Base-by-base conservation (phyloP, 2,113 vertebrate species). In the Nanger granti region DNA sequence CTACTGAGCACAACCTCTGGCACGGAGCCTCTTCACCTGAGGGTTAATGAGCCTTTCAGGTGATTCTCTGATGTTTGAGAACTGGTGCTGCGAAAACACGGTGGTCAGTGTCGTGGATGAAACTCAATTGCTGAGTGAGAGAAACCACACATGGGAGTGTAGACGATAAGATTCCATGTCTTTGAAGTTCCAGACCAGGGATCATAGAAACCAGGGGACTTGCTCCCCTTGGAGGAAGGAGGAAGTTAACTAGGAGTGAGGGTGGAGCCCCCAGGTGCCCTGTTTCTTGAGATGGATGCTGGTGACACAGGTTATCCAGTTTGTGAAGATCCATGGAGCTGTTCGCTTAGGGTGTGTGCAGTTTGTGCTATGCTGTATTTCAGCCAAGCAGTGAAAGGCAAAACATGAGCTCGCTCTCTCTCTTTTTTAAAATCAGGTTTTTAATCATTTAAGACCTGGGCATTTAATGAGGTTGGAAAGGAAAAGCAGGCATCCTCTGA, bases 391-490 rank as follows among this genome's bases (percentile, higher is more conserved):
- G 18, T 55, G 37, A 73, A 93, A 82, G 47, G 13, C 55, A 83
- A 69, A 93, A 37, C 20, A 31, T 26, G 14, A 29, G 4, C 17
- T 34, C 76, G 41, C 31, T 44, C 76, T 52, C 31, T 14, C 64
- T 37, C 49, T 64, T 20, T 31, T 85, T 84, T 55, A 14, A 4
- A 52, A 28, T 86, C 6, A 2, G 20, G 11, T 44, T 91, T 96
- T 95, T 86, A 88, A 91, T 88, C 7, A 54, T 94, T 91, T 88
- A 59, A 91, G 54, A 54, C 24, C 18, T 66, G 55, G 55, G 7
- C 76, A 60, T 64, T 59, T 52, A 47, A 15, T 64, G 54, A 69
- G 49, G 12, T 34, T 66, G 11, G 12, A 69, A 82, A 15, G 49
- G 22, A 52, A 57, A 26, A 59, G 15, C 55, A 17, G 29, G 7